These are phyloP conservation scores for Mirza zaza DNA, from an alignment of 2,113 vertebrate species.

Conservation along the genomic window DNA sequence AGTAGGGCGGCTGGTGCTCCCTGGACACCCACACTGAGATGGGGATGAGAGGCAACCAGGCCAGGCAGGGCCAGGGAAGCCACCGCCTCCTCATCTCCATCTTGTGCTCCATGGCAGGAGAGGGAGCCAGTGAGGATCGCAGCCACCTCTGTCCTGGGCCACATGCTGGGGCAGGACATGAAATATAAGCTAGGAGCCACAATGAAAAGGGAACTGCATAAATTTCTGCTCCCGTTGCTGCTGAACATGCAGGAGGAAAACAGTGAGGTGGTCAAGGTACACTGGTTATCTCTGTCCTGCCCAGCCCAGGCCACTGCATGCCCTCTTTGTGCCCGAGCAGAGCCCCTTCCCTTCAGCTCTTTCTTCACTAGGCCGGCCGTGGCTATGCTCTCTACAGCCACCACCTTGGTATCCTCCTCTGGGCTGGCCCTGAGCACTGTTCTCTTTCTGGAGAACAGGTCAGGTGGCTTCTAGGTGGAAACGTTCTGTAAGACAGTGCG, in stretches of 20 bases:
- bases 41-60: too few species aligned
- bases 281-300: neutral
- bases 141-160: neutral
- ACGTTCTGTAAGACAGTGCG: neutral
- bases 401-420: neutral
- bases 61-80: too few species aligned
- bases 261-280: neutral
- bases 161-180: neutral
- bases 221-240: neutral
- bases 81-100: too few species aligned
- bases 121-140: neutral
- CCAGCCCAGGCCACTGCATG: neutral
- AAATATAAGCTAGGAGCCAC: neutral
- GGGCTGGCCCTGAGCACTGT: neutral
- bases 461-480: neutral
- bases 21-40: too few species aligned
- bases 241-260: constrained; percentile 40
- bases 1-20: too few species aligned
- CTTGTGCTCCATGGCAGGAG: neutral
- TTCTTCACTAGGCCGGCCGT: neutral
- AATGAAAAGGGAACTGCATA: neutral
- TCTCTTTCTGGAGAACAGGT: neutral
- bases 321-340: neutral
- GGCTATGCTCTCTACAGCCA: neutral
- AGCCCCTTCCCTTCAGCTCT: neutral